Percentiles rank a stretch among this genome's conserved stretches.
phyloP scores from a whole-genome alignment of 92 coral and sea anemone species.

The Zoanthus solanderi region DNA sequence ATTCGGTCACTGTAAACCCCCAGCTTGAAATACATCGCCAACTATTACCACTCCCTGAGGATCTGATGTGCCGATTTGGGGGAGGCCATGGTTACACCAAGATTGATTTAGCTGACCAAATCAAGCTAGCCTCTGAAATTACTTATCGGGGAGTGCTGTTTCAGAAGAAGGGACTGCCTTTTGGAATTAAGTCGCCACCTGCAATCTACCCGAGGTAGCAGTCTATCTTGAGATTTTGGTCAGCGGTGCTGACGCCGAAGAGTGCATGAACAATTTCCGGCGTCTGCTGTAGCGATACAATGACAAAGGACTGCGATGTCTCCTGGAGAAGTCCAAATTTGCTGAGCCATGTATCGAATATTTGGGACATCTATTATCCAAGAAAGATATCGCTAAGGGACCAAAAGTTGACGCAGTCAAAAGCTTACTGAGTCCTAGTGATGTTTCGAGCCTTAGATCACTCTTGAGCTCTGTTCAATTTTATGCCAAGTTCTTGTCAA shows the following conservation, averaged over 20 bases:
- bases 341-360: not conserved
- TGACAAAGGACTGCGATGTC: not conserved
- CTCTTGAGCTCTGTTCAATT: slow-evolving; percentile 24
- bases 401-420: slow-evolving; percentile 8
- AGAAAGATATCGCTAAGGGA: not conserved
- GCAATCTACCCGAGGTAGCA: slow-evolving; percentile 28
- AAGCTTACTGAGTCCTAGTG: not conserved
- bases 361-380: slow-evolving; percentile 23
- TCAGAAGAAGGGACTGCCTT: slow-evolving; percentile 27
- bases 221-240: slow-evolving; percentile 40
- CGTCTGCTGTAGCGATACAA: slow-evolving; percentile 3
- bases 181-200: slow-evolving; percentile 44
- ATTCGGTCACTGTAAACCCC: slow-evolving; percentile 49
- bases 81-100: slow-evolving; percentile 55
- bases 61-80: slow-evolving; percentile 22
- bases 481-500: not conserved
- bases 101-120: slow-evolving; percentile 60
- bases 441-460: slow-evolving; percentile 1
- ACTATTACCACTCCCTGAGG: slow-evolving; percentile 33
- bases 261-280: slow-evolving; percentile 11
- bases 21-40: slow-evolving; percentile 50
- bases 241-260: slow-evolving; percentile 25
- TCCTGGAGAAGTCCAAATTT: not conserved
- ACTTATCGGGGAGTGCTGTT: slow-evolving; percentile 28
- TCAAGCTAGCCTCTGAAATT: slow-evolving; percentile 13